A percentile compares a stretch with the other conserved stretches of the same genome.
Evolutionary conservation across 1,140 invertebrate genomes (phyloP).

Genomic region (Chlorops oryzae): DNA sequence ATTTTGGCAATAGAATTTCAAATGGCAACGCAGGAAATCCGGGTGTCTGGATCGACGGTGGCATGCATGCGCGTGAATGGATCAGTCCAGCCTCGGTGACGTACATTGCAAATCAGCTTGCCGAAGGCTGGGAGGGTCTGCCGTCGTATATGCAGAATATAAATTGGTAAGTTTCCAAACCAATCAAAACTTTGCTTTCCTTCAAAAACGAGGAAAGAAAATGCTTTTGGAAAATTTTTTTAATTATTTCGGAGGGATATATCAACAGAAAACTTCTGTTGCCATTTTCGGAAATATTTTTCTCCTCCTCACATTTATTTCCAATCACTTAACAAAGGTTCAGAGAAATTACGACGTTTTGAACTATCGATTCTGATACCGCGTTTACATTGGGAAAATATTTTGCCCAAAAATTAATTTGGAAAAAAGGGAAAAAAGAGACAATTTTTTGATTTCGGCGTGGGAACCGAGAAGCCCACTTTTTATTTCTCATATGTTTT

Average conservation of each 20-base stretch:
- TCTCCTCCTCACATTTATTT: no score
- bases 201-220: background rate
- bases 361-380: no score
- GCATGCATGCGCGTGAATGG: slow-evolving; percentile 90
- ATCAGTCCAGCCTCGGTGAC: slow-evolving; percentile 80
- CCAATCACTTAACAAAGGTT: no score
- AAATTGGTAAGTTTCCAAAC: slow-evolving; percentile 59
- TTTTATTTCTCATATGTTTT: no score
- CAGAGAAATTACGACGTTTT: no score
- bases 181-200: slow-evolving; percentile 2
- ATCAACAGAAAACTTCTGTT: background rate
- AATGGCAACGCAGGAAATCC: slow-evolving; percentile 56
- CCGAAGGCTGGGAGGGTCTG: slow-evolving; percentile 64
- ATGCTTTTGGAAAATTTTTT: no score
- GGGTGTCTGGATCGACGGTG: slow-evolving; percentile 62
- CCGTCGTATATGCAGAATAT: slow-evolving; percentile 64
- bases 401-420: no score
- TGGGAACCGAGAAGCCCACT: no score
- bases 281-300: no score
- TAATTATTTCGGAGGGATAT: slow-evolving; percentile 1
- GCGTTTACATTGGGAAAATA: no score
- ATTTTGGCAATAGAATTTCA: slow-evolving; percentile 55
- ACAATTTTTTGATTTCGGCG: no score
- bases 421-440: no score
- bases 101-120: slow-evolving; percentile 73